A percentile compares a stretch with the other conserved stretches of the same genome.
These are phyloP conservation scores for Smutsia temminckii DNA, from an alignment of 2,797 vertebrate species.

Conservation along the genomic window DNA sequence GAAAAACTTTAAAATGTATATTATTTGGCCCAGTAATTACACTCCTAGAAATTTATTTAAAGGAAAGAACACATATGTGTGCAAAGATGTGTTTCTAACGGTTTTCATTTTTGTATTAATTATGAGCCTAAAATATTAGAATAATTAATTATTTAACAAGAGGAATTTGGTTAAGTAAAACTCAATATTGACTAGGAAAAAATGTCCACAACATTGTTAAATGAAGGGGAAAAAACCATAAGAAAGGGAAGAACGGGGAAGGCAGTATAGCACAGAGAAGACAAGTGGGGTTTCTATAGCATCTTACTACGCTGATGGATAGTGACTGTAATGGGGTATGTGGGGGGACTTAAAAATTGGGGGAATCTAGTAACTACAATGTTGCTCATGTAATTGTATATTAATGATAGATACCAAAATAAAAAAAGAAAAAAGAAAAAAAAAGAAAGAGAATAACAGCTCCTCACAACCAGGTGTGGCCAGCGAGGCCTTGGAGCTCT, in stretches of 20 bases:
- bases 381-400: too few species aligned
- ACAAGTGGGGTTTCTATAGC: too few species aligned
- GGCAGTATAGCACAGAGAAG: too few species aligned
- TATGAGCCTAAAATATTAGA: not conserved
- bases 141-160: slow-evolving; percentile 9
- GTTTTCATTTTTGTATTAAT: slow-evolving; percentile 29
- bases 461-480: not conserved
- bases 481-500: not conserved
- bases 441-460: not conserved
- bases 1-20: not conserved
- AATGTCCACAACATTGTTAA: not conserved
- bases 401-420: too few species aligned
- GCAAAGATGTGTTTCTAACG: not conserved
- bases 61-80: not conserved
- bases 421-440: not conserved
- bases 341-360: too few species aligned
- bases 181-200: not conserved
- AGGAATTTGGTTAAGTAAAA: slow-evolving; percentile 32
- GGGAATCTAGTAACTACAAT: too few species aligned
- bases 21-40: not conserved
- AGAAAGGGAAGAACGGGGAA: not conserved
- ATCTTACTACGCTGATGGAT: too few species aligned
- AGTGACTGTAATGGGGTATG: too few species aligned
- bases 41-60: slow-evolving; percentile 7
- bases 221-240: not conserved